These are phyloP conservation scores for zebrafish (Danio rerio) DNA, from an alignment of 2,113 vertebrate genomes.

Conservation along the genomic window DNA sequence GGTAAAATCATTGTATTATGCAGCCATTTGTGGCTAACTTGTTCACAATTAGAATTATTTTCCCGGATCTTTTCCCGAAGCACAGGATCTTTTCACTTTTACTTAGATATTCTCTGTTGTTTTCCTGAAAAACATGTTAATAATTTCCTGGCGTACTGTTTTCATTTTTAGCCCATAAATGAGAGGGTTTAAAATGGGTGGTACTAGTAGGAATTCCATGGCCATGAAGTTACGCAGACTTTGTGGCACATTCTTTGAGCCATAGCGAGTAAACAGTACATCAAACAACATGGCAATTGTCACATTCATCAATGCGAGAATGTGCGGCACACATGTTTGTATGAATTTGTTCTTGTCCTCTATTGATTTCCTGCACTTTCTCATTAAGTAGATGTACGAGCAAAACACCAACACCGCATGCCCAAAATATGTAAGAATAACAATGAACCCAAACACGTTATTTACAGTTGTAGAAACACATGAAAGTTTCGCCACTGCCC, in stretches of 20 bases:
- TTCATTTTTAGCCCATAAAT: slow-evolving; percentile 57
- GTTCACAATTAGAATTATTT: too few relatives aligned
- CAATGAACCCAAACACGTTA: slow-evolving; percentile 54
- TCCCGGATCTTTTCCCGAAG: too few relatives aligned
- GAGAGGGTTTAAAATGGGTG: slow-evolving; percentile 56
- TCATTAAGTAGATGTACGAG: slow-evolving; percentile 50
- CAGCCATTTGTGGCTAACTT: too few relatives aligned
- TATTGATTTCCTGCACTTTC: slow-evolving; percentile 40
- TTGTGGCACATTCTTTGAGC: slow-evolving; percentile 40
- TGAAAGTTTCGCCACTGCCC: slow-evolving; percentile 52
- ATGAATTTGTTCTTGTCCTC: slow-evolving; percentile 47
- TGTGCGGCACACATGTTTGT: slow-evolving; percentile 54
- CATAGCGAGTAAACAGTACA: slow-evolving; percentile 51
- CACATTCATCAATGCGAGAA: slow-evolving; percentile 45
- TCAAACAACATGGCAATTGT: slow-evolving; percentile 54
- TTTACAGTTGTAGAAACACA: slow-evolving; percentile 48
- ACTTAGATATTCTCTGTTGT: neutral
- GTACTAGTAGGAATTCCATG: slow-evolving; percentile 52
- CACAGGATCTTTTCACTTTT: neutral
- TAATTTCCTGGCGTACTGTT: slow-evolving; percentile 38
- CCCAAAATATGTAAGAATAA: slow-evolving; percentile 43
- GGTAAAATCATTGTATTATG: too few relatives aligned
- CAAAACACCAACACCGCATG: slow-evolving; percentile 51
- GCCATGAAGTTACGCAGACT: slow-evolving; percentile 48
- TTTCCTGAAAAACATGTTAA: slow-evolving; percentile 18